Evolutionary conservation across 2,888 invertebrate species (phyloP).

Genomic region (Sinopyrophorus schimmeli): DNA sequence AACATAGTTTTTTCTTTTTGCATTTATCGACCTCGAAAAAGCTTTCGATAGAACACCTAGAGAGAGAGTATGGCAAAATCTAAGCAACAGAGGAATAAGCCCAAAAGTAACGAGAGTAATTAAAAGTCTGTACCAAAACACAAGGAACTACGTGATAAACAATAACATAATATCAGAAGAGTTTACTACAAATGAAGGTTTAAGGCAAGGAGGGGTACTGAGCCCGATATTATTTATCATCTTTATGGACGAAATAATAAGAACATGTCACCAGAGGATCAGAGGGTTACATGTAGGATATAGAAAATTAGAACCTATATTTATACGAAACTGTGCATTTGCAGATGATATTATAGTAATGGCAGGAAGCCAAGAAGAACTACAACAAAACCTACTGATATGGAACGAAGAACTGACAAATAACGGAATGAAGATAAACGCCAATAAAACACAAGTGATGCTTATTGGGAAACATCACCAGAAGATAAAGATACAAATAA

Average conservation of each 20-base stretch:
- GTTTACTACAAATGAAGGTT: constrained; percentile 5
- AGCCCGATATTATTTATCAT: constrained; percentile 10
- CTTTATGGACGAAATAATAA: constrained; percentile 14
- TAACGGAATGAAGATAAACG: constrained; percentile 5
- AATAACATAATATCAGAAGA: neutral
- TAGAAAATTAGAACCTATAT: constrained; percentile 8
- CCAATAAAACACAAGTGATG: no score
- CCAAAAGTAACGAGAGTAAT: no score
- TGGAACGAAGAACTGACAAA: constrained; percentile 6
- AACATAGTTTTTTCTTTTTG: no score
- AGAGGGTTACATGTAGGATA: constrained; percentile 10
- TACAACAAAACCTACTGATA: constrained; percentile 1
- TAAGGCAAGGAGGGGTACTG: constrained; percentile 15
- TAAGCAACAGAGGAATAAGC: no score
- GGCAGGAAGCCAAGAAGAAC: constrained; percentile 1
- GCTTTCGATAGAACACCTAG: no score
- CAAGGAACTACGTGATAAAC: constrained; percentile 1
- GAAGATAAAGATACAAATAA: no score
- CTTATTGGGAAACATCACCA: no score
- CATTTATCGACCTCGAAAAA: no score
- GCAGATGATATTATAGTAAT: constrained; percentile 5
- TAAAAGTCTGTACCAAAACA: neutral
- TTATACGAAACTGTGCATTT: constrained; percentile 7
- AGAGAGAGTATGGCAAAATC: no score
- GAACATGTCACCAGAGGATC: neutral